Conservation (phyloP, 2,113 vertebrate genomes). For the Gila orcuttii region DNA sequence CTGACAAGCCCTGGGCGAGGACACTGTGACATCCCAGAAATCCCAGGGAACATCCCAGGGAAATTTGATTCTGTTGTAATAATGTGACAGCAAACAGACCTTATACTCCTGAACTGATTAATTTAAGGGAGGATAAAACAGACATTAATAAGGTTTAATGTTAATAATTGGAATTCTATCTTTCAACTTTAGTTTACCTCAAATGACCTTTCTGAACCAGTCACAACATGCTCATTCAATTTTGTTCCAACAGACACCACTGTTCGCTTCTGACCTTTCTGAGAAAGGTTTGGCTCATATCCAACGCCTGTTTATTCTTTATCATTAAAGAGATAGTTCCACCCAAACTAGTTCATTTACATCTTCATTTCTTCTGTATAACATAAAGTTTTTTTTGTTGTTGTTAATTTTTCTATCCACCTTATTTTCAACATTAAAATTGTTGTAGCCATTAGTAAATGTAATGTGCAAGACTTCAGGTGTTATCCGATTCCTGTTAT, state of each 20-base stretch:
- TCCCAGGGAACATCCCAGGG: background rate
- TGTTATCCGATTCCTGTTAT: too few relatives aligned
- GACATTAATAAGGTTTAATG: background rate
- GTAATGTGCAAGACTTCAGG: too few relatives aligned
- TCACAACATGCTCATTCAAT: background rate
- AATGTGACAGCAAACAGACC: background rate
- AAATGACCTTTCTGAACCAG: background rate
- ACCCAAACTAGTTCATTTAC: background rate
- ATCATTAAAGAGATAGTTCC: too few relatives aligned
- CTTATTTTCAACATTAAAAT: too few relatives aligned
- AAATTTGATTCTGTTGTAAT: conserved; percentile 6
- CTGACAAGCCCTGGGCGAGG: conserved; percentile 4
- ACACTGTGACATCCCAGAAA: background rate
- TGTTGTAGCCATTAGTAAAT: too few relatives aligned
- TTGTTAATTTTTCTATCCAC: too few relatives aligned
- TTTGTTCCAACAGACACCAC: background rate
- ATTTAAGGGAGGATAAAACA: background rate
- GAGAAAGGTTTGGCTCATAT: background rate
- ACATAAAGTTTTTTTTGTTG: background rate
- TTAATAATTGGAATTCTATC: background rate
- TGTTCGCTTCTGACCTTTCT: background rate
- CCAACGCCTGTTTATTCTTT: background rate
- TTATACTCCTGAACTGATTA: background rate
- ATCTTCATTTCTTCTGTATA: background rate
- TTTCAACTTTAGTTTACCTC: background rate